These are phyloP conservation scores for Cettia cetti DNA, from an alignment of 2,113 vertebrate genomes.

Conservation along the genomic window DNA sequence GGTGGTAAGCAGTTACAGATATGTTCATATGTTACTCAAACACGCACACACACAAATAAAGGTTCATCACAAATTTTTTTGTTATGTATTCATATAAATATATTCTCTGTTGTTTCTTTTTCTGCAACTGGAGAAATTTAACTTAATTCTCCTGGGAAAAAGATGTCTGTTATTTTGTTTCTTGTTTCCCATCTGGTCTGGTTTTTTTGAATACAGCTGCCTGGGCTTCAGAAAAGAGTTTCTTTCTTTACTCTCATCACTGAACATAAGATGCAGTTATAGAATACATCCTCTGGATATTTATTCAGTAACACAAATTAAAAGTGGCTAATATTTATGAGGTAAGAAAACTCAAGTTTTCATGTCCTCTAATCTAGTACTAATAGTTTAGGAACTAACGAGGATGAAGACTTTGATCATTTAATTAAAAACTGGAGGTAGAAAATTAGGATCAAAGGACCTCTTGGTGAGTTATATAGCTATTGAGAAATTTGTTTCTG, in stretches of 20 bases:
- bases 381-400: slow-evolving; percentile 1
- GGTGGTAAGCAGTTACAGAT: neutral
- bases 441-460: neutral
- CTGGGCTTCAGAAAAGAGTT: neutral
- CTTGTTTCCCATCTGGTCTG: neutral
- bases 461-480: neutral
- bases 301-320: neutral
- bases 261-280: neutral
- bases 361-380: neutral
- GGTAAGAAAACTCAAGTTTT: neutral
- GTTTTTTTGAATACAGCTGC: neutral
- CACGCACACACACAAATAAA: neutral
- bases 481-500: neutral
- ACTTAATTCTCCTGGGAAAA: neutral
- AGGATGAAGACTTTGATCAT: neutral
- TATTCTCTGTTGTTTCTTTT: neutral
- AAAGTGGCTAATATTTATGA: neutral
- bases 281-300: neutral
- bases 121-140: neutral
- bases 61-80: neutral
- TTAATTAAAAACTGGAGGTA: neutral
- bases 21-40: neutral
- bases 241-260: neutral
- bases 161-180: neutral
- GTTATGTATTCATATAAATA: neutral